phyloP scores from a whole-genome alignment of 2,113 vertebrate species.

The Cervus canadensis region DNA sequence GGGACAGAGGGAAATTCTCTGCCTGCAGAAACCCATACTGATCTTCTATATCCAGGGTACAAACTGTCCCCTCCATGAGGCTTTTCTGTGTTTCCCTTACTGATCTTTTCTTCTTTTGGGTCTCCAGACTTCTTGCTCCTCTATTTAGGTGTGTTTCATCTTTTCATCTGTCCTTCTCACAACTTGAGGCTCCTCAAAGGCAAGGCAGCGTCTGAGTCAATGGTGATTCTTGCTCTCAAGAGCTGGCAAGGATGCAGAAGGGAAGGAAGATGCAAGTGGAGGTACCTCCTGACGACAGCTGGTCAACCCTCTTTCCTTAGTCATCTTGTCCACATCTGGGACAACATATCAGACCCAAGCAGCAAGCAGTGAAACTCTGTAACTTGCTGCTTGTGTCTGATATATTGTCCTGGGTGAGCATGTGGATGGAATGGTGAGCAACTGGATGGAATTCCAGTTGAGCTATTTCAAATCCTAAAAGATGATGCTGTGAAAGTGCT shows the following conservation, averaged over 20 bases:
- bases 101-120: background rate
- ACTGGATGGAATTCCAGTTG: background rate
- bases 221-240: background rate
- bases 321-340: background rate
- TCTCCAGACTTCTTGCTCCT: background rate
- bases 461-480: background rate
- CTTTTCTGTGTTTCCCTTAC: no score
- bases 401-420: background rate
- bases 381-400: background rate
- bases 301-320: background rate
- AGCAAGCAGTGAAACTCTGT: background rate
- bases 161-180: background rate
- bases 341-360: background rate
- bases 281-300: background rate
- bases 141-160: background rate
- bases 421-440: background rate
- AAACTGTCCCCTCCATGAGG: accelerated
- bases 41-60: background rate
- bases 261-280: background rate
- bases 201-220: background rate
- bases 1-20: background rate
- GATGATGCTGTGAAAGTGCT: background rate
- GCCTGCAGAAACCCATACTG: background rate
- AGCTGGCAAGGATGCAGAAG: background rate
- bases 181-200: background rate